These are phyloP conservation scores for Electrona antarctica DNA, from an alignment of 2,113 vertebrate genomes.

Conservation along the genomic window DNA sequence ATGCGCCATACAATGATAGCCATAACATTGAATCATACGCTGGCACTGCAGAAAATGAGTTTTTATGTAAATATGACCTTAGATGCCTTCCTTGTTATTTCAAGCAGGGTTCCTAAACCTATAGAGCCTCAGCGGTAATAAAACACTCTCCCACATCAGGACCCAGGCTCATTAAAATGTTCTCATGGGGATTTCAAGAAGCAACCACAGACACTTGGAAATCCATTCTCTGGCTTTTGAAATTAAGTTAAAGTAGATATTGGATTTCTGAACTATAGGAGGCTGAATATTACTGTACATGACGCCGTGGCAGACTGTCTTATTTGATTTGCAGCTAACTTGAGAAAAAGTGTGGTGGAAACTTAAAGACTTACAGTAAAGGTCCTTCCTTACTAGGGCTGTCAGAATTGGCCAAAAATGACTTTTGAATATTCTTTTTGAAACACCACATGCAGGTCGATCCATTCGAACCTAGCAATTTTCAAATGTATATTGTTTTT, in stretches of 20 bases:
- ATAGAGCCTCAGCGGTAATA: background rate
- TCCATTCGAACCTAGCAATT: no score
- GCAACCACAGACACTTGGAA: background rate
- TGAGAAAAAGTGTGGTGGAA: background rate
- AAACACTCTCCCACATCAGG: background rate
- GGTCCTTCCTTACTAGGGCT: no score
- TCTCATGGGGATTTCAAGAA: background rate
- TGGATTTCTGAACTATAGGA: no score
- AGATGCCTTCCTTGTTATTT: background rate
- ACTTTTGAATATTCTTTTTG: no score
- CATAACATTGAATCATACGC: background rate
- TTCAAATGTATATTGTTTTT: no score
- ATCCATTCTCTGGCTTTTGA: constrained; percentile 37
- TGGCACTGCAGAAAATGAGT: background rate
- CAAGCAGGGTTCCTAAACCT: background rate
- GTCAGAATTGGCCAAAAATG: no score
- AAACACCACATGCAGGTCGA: no score
- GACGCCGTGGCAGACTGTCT: constrained; percentile 8
- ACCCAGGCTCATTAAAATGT: background rate
- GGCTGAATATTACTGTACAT: constrained; percentile 20
- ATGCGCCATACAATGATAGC: background rate
- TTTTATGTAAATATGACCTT: constrained; percentile 2
- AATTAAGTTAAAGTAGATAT: constrained; percentile 1
- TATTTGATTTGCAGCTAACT: constrained; percentile 25
- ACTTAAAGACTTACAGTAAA: no score